These are phyloP conservation scores for Ryuthela nishihirai DNA, from an alignment of 2,888 invertebrate genomes.

Conservation along the genomic window DNA sequence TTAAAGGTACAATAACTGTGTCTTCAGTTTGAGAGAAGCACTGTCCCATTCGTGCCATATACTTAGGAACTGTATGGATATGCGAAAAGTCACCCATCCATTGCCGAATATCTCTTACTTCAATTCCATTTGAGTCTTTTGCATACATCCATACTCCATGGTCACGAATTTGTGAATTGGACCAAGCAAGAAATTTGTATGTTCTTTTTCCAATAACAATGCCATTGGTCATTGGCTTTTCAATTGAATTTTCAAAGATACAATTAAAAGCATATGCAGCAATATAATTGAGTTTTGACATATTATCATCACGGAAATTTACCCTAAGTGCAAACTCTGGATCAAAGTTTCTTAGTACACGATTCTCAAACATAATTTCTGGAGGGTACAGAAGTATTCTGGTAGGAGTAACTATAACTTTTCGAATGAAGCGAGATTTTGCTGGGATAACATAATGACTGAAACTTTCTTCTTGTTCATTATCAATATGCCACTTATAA, in stretches of 20 bases:
- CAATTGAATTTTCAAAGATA: background rate
- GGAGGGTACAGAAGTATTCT: conserved; percentile 5
- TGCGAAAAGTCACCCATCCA: conserved; percentile 40
- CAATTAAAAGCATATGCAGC: background rate
- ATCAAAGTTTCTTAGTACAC: conserved; percentile 12
- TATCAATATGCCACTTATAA: background rate
- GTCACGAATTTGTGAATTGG: conserved; percentile 13
- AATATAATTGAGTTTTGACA: conserved; percentile 1
- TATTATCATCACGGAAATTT: conserved; percentile 17
- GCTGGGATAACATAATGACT: conserved; percentile 1
- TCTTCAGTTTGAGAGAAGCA: conserved; percentile 38
- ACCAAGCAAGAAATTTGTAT: conserved; percentile 17
- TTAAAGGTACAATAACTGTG: conserved; percentile 7
- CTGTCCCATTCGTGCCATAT: conserved; percentile 42
- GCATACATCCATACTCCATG: conserved; percentile 39
- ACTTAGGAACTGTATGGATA: conserved; percentile 37
- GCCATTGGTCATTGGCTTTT: conserved; percentile 3
- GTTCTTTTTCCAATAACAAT: conserved; percentile 4
- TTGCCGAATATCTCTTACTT: conserved; percentile 23
- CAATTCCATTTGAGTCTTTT: conserved; percentile 12
- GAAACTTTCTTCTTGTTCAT: background rate
- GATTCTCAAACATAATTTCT: conserved; percentile 16
- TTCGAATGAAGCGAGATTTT: conserved; percentile 8
- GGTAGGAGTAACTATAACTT: conserved; percentile 15
- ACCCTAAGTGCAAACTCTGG: conserved; percentile 12